Evolutionary conservation across 2,113 vertebrate genomes (phyloP).

Genomic region (Lepus timidus): DNA sequence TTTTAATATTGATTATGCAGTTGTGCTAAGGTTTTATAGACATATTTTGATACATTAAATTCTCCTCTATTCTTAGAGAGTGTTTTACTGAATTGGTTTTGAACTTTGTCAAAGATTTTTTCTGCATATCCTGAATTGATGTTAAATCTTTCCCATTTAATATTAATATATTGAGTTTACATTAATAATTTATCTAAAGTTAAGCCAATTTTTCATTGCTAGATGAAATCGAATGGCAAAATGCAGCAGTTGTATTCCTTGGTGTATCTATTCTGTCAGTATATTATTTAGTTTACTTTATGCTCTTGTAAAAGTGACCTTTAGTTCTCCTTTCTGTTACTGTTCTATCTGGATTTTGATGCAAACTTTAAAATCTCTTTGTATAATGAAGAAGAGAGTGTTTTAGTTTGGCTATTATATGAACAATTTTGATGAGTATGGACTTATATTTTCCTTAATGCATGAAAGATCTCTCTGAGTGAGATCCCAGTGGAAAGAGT

Average conservation of each 20-base stretch:
- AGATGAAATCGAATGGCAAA: not conserved
- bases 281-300: not conserved
- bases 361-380: not conserved
- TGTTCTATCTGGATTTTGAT: not conserved
- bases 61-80: not conserved
- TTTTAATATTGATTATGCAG: not conserved
- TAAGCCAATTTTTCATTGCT: not conserved
- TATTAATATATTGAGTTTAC: not conserved
- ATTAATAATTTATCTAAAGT: not conserved
- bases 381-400: not conserved
- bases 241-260: not conserved
- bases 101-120: not conserved
- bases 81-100: not conserved
- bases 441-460: not conserved
- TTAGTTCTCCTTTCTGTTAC: not conserved
- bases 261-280: not conserved
- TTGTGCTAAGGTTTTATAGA: not conserved
- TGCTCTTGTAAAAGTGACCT: not conserved
- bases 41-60: not conserved
- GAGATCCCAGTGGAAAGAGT: too few species aligned
- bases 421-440: not conserved
- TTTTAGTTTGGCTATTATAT: not conserved
- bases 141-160: not conserved
- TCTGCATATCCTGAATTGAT: not conserved
- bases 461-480: too few species aligned